Base-by-base conservation (phyloP, 1,140 invertebrate species). In the Drosophila elegans region DNA sequence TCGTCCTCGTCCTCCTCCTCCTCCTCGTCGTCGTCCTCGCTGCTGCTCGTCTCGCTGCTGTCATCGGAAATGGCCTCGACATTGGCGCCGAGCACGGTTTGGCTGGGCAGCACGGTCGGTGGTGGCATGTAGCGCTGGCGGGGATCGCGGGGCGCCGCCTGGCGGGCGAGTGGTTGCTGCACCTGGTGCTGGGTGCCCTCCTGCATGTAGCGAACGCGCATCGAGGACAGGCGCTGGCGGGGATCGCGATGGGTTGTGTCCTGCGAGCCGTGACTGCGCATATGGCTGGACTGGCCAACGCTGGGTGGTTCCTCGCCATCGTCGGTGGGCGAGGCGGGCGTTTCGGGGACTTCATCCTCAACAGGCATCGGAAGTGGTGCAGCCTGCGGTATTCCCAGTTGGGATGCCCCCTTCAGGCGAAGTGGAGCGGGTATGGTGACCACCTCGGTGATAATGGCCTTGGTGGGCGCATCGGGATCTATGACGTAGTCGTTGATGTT, bases 1-100 rank as follows among this genome's bases (percentile, higher is more conserved):
- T 85, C 81, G 16, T 84, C 59, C 0, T 68, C 67, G 3, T 78
- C 66, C 2, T 85, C 82, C 3, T 81, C 67, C 0, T 74, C 73
- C 0, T 86, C 67, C 2, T 69, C 54, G 2, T 55, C 46, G 0
- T 74, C 54, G 3, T 44, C 61, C 34, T 64, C 29, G 49, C 13
- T 48, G 29, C 48, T 57, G n/a, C 32, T 39, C 4, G 29, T 39
- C 4, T 59, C 59, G 57, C 25, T 74, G 21, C 51, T 71, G 29
- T 89, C 85, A 6, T 80, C 78, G 3, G 84, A 88, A 46, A 89
- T 89, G 53, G 63, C 74, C 27, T 84, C 84, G n/a, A 89, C 82
- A 7, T 78, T 62, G 34, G 78, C 80, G 3, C 66, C 59, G 0
- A 79, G 72, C 21, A 52, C 39, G 3, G 78, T 84, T 3, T 55